Conservation (phyloP, 2,888 invertebrate species). For the Germaria angustata region DNA sequence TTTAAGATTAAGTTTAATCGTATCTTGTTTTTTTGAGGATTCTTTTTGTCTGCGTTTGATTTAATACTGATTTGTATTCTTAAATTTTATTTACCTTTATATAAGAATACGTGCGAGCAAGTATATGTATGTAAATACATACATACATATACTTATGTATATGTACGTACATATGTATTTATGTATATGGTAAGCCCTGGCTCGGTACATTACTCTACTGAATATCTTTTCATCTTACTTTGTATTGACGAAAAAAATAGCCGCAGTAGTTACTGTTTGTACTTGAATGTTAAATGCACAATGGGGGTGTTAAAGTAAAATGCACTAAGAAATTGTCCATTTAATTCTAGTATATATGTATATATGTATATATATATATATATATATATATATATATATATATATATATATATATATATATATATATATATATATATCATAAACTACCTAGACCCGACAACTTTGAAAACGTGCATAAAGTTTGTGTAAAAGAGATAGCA, state of each 20-base stretch:
- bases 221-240: conserved; percentile 34
- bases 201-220: neutral
- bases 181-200: neutral
- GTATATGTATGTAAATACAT: no score
- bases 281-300: conserved; percentile 24
- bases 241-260: conserved; percentile 30
- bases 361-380: no score
- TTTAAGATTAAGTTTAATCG: neutral
- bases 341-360: no score
- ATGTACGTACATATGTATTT: no score
- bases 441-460: no score
- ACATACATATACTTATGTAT: neutral
- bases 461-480: no score
- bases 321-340: no score
- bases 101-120: conserved; percentile 2
- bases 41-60: conserved; percentile 10
- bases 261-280: conserved; percentile 3
- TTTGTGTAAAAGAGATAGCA: no score
- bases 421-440: no score
- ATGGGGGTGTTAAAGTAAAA: neutral
- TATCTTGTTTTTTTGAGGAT: neutral
- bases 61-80: conserved; percentile 54
- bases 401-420: no score
- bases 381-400: no score
- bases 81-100: conserved; percentile 45